Evolutionary conservation across 2,797 vertebrate genomes (phyloP), one percentile per base, ranked within the genome.

Genomic region (Adelosebastes latens): DNA sequence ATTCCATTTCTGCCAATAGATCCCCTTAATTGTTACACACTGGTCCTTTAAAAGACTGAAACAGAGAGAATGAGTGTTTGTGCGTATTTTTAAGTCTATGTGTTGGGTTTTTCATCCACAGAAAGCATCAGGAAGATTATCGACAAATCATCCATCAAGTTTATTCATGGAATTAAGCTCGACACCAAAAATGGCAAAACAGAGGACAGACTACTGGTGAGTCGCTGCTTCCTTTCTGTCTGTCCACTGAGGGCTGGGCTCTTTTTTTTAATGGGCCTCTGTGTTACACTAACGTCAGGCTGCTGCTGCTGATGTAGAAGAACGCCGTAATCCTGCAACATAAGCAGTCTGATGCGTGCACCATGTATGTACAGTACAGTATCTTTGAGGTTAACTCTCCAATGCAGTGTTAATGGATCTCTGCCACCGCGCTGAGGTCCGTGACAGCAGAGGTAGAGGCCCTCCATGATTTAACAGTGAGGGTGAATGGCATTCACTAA

Each of bases 171-270:
- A 13, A 95, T 98, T 68, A 97, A 97, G 92, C 93, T 97, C 10
- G 97, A 97, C 82, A 95, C 95, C 83, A 97, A 97, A 88, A 96
- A 93, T 71, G 96, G 97, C 77, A 97, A 97, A 93, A 96, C 96
- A 7, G 97, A 98, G 85, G 97, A 98, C 91, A 93, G 95, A 71
- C 95, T 97, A 69, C 93, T 98, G 96, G 97, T 98, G 87, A 97
- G 97, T 75, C 3, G 22, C 72, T 81, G 67, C 22, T 84, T 55
- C 58, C 59, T 60, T 24, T 62, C 20, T 9, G 11, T 34, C n/a
- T 49, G n/a, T 31, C 78, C 25, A n/a, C 39, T 61, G 56, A 16
- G 14, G 22, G 7, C 42, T 56, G 61, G 18, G 18, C 55, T 71
- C 34, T 52, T 20, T 52, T 9, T 68, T 49, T 80, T 61, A 69